Percentiles rank a stretch among this genome's conserved stretches.
Evolutionary conservation across 2,888 invertebrate genomes (phyloP).

Genomic region (Protophormia terraenovae): DNA sequence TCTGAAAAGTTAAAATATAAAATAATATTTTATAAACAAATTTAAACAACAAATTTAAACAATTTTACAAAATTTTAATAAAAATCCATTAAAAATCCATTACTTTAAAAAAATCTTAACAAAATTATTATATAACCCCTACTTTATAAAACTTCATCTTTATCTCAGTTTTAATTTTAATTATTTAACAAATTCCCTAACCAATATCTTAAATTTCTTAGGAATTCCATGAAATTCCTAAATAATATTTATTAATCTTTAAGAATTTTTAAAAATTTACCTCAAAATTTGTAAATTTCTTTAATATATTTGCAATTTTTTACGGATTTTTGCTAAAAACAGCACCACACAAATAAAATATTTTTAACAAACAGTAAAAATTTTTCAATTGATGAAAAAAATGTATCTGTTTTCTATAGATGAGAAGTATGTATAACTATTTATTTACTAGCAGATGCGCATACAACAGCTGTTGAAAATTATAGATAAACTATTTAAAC

Average conservation of each 20-base stretch:
- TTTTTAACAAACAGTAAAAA: slow-evolving; percentile 60
- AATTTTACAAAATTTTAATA: neutral
- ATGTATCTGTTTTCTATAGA: slow-evolving; percentile 37
- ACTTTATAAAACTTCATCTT: too few relatives aligned
- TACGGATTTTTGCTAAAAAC: slow-evolving; percentile 74
- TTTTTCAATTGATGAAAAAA: slow-evolving; percentile 47
- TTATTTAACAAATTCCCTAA: neutral
- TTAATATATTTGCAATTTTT: slow-evolving; percentile 81
- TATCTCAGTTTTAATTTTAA: neutral
- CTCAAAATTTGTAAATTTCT: slow-evolving; percentile 80
- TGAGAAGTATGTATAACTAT: slow-evolving; percentile 68
- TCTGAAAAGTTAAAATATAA: slow-evolving; percentile 67
- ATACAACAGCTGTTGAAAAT: slow-evolving; percentile 51
- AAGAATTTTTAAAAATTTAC: slow-evolving; percentile 70
- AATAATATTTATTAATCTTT: neutral
- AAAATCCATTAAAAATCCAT: too few relatives aligned
- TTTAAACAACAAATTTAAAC: neutral
- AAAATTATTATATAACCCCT: neutral
- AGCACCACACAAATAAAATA: slow-evolving; percentile 74
- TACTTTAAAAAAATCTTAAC: neutral
- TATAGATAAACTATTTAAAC: neutral
- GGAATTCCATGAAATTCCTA: neutral
- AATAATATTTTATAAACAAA: too few relatives aligned
- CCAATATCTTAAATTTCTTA: neutral
- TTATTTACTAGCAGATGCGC: slow-evolving; percentile 58